phyloP scores from a whole-genome alignment of 2,113 vertebrate species.

The Malaclemys terrapin region DNA sequence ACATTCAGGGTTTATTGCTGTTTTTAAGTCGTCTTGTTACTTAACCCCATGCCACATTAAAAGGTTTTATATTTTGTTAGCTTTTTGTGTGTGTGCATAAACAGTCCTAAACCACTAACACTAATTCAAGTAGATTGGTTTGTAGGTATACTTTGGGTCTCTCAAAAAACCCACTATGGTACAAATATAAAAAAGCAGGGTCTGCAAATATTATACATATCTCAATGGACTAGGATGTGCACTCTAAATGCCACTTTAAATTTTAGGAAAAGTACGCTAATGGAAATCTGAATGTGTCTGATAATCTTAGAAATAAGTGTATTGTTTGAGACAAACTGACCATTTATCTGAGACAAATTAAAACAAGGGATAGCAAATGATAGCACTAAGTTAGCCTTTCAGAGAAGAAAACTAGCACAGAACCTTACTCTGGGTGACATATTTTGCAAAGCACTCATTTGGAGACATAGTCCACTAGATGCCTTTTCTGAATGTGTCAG shows the following conservation, averaged over 20 bases:
- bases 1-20: background rate
- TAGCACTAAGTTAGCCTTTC: constrained; percentile 38
- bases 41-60: background rate
- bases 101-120: background rate
- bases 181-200: background rate
- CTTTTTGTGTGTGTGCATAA: background rate
- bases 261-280: background rate
- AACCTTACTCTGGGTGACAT: constrained; percentile 52
- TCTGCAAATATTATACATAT: background rate
- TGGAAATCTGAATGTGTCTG: background rate
- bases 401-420: constrained; percentile 13
- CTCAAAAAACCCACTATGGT: no score
- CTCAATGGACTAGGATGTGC: background rate
- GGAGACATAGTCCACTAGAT: constrained; percentile 7
- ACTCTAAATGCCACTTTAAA: background rate
- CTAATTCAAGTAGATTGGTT: background rate
- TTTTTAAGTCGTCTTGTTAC: background rate
- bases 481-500: constrained; percentile 17
- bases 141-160: background rate
- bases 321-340: background rate
- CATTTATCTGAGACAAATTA: background rate
- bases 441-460: background rate
- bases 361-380: constrained; percentile 29
- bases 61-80: background rate
- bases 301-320: background rate